A percentile compares a stretch with the other conserved stretches of the same genome.
These are phyloP conservation scores for Echinometra lucunter DNA, from an alignment of 53 echinoderm and acorn worm species.

Conservation along the genomic window DNA sequence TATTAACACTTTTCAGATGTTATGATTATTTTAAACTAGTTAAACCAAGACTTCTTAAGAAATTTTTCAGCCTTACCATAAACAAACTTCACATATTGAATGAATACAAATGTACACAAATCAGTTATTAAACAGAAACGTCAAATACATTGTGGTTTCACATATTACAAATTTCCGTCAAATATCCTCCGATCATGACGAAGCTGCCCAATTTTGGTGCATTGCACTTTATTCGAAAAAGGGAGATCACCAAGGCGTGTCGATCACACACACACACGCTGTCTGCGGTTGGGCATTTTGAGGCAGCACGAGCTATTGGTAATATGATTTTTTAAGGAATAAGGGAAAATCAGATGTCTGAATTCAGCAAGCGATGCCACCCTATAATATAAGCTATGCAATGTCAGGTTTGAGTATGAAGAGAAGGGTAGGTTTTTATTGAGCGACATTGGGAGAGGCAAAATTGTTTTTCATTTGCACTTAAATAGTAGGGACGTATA, in stretches of 20 bases:
- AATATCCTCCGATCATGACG: background rate
- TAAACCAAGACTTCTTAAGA: too few species aligned
- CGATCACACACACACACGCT: too few species aligned
- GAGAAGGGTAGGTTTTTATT: background rate
- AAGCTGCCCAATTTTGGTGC: background rate
- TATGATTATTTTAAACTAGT: too few species aligned
- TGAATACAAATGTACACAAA: too few species aligned
- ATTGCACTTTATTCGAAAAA: background rate
- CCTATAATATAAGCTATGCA: background rate
- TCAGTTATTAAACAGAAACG: too few species aligned
- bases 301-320: background rate
- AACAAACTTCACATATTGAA: too few species aligned
- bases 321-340: slow-evolving; percentile 8
- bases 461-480: background rate
- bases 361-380: background rate
- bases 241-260: background rate
- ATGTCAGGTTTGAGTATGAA: background rate
- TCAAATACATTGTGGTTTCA: too few species aligned
- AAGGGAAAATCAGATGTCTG: background rate
- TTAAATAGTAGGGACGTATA: background rate
- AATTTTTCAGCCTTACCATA: too few species aligned
- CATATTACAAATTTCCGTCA: background rate
- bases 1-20: background rate
- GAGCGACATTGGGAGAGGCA: background rate
- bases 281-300: background rate